These are phyloP conservation scores for Drosophila anomalipes DNA, from an alignment of 2,888 invertebrate genomes.

Conservation along the genomic window DNA sequence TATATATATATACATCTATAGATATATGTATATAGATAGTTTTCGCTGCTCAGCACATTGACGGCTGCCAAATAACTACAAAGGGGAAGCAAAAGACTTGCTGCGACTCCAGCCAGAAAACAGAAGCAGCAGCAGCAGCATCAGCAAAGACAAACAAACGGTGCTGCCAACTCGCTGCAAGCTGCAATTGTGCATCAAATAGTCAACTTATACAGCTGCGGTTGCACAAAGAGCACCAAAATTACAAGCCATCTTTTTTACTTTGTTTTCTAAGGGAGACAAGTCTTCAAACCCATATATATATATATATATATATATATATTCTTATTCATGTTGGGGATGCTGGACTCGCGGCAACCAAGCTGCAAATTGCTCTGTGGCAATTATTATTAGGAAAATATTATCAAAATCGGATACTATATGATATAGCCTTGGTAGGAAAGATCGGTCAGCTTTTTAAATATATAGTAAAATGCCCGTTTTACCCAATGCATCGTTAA, in stretches of 20 bases:
- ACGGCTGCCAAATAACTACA: conserved; percentile 76
- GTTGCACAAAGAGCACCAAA: neutral
- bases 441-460: too few species aligned
- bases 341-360: neutral
- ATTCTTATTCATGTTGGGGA: neutral
- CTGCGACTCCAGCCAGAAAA: conserved; percentile 22
- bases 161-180: conserved; percentile 49
- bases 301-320: neutral
- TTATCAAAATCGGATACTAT: too few species aligned
- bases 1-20: neutral
- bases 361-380: neutral
- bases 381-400: neutral
- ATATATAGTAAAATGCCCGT: too few species aligned
- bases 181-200: neutral
- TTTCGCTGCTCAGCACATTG: conserved; percentile 72
- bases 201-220: neutral
- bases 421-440: neutral
- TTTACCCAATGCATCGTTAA: too few species aligned
- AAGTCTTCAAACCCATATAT: neutral
- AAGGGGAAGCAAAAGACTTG: conserved; percentile 57
- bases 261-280: neutral
- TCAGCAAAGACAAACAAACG: conserved; percentile 40
- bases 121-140: neutral
- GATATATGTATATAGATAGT: conserved; percentile 8
- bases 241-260: neutral